Percentiles rank a stretch among this genome's conserved stretches.
Conservation (phyloP, 2,113 vertebrate genomes). For the Natator depressus region DNA sequence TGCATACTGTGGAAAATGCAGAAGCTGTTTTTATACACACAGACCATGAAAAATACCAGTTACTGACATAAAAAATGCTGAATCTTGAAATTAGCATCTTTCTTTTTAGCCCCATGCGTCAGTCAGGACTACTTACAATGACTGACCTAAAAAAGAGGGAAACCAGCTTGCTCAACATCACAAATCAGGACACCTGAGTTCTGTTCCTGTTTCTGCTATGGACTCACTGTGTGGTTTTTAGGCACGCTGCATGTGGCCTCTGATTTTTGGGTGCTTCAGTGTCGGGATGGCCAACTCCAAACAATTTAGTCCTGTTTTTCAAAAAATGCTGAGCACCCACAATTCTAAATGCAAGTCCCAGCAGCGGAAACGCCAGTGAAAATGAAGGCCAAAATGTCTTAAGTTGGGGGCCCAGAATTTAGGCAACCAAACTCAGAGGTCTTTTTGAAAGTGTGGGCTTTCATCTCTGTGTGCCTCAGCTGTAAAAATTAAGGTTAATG, state of each 20-base stretch:
- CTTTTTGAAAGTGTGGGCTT: not conserved
- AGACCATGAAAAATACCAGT: not conserved
- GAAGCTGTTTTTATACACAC: too few species aligned
- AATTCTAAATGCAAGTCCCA: not conserved
- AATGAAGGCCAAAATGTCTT: not conserved
- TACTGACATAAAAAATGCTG: not conserved
- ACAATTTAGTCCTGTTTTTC: not conserved
- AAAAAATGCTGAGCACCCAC: accelerated
- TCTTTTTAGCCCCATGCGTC: not conserved
- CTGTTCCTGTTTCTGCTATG: not conserved
- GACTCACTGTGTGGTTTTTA: not conserved
- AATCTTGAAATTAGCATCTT: not conserved
- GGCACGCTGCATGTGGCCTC: not conserved
- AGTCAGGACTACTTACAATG: not conserved
- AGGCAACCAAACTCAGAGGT: not conserved
- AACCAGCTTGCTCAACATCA: not conserved
- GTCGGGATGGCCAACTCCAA: not conserved
- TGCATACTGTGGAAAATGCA: too few species aligned
- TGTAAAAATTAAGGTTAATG: not conserved
- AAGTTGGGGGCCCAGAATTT: not conserved
- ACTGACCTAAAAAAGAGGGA: not conserved
- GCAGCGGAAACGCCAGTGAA: not conserved
- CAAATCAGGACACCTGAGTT: not conserved
- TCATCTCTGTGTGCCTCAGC: not conserved
- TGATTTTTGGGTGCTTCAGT: not conserved